Evolutionary conservation across 2,797 vertebrate genomes (phyloP).

Genomic region (Halcyon chelicuti): DNA sequence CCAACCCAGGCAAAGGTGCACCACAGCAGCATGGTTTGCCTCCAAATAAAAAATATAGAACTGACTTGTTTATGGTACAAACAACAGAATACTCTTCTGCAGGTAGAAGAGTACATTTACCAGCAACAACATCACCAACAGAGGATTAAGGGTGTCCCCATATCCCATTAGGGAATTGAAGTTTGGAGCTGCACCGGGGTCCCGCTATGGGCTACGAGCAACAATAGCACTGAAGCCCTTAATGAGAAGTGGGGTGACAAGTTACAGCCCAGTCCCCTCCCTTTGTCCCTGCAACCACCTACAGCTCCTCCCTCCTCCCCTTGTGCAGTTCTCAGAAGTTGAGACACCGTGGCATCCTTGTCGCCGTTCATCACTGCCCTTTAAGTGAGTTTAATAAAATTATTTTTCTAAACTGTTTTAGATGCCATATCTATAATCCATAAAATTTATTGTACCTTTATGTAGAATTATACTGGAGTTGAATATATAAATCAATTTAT

Average conservation of each 20-base stretch:
- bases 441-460: conserved; percentile 86
- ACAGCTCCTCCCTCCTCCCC: neutral
- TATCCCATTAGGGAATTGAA: rapidly evolving
- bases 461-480: conserved; percentile 82
- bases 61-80: neutral
- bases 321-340: neutral
- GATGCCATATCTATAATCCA: conserved; percentile 84
- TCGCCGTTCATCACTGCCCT: conserved; percentile 53
- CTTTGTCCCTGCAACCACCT: neutral
- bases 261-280: neutral
- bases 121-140: neutral
- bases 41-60: neutral
- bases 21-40: neutral
- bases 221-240: neutral
- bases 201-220: neutral
- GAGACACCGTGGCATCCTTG: neutral
- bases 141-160: neutral
- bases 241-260: neutral
- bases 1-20: neutral
- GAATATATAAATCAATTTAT: conserved; percentile 87
- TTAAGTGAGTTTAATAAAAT: conserved; percentile 81
- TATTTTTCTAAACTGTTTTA: conserved; percentile 86
- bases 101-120: neutral
- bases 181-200: rapidly evolving
- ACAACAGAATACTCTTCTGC: neutral